Percentiles rank a stretch among this genome's conserved stretches.
Conservation (phyloP, 2,113 vertebrate genomes). For the Rallus limicola region DNA sequence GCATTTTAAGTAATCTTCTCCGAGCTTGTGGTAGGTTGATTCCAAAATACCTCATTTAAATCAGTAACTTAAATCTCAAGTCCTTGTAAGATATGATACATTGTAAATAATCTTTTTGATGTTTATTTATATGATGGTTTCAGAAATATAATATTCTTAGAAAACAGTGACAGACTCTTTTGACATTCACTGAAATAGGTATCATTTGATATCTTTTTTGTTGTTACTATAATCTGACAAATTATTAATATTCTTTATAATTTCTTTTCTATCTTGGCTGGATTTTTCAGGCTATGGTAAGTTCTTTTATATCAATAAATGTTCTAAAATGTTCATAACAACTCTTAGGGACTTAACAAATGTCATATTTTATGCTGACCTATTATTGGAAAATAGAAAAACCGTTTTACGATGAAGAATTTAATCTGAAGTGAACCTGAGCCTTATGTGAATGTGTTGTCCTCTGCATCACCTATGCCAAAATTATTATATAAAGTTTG, state of each 20-base stretch:
- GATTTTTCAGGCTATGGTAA: conserved; percentile 82
- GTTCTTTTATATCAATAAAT: conserved; percentile 41
- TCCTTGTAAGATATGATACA: neutral
- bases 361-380: neutral
- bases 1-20: neutral
- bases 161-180: neutral
- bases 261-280: conserved; percentile 61
- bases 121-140: neutral
- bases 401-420: neutral
- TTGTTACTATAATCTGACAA: neutral
- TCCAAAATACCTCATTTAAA: neutral
- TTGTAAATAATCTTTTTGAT: neutral
- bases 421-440: neutral
- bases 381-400: neutral
- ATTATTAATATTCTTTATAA: conserved; percentile 30
- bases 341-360: neutral
- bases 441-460: neutral
- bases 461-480: neutral
- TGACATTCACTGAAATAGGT: neutral
- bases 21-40: neutral
- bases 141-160: neutral
- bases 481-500: neutral
- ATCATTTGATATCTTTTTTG: neutral
- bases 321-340: neutral
- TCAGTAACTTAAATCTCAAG: neutral